These are phyloP conservation scores for Hylyphantes graminicola DNA, from an alignment of 1,140 invertebrate species.

Conservation along the genomic window DNA sequence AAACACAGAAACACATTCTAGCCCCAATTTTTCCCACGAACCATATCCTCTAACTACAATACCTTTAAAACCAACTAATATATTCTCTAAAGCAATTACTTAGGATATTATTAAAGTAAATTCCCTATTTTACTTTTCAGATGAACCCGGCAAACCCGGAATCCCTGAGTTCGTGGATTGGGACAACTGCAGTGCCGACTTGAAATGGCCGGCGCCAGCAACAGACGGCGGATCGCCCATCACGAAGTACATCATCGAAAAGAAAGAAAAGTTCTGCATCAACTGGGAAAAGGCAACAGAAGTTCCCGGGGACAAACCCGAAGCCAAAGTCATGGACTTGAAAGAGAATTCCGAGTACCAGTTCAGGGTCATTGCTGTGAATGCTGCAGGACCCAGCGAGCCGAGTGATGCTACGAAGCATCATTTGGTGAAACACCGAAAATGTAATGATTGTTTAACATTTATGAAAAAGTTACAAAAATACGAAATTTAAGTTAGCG, in stretches of 20 bases:
- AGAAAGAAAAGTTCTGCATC: slow-evolving; percentile 90
- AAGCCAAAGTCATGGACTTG: slow-evolving; percentile 84
- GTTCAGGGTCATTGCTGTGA: slow-evolving; percentile 93
- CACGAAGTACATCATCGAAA: slow-evolving; percentile 94
- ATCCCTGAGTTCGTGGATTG: slow-evolving; percentile 92
- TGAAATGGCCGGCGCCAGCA: slow-evolving; percentile 92
- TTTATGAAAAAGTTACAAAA: no score
- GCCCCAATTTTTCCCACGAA: no score
- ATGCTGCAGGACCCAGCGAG: slow-evolving; percentile 94
- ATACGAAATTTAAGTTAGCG: no score
- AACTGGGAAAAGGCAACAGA: slow-evolving; percentile 78
- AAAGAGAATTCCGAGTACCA: slow-evolving; percentile 97
- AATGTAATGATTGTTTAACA: slow-evolving; percentile 75
- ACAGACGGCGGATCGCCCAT: slow-evolving; percentile 95
- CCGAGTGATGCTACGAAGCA: slow-evolving; percentile 83
- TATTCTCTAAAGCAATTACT: no score
- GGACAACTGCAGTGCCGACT: slow-evolving; percentile 81
- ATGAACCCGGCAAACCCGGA: slow-evolving; percentile 92
- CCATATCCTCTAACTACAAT: no score
- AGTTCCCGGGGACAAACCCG: slow-evolving; percentile 79
- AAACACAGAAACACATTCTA: no score
- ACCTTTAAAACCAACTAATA: no score
- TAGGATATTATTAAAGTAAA: no score
- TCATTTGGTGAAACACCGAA: slow-evolving; percentile 85
- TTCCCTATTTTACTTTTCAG: slow-evolving; percentile 66